phyloP scores from a whole-genome alignment of 64 coral and sea anemone genomes.

The Orbicella faveolata region DNA sequence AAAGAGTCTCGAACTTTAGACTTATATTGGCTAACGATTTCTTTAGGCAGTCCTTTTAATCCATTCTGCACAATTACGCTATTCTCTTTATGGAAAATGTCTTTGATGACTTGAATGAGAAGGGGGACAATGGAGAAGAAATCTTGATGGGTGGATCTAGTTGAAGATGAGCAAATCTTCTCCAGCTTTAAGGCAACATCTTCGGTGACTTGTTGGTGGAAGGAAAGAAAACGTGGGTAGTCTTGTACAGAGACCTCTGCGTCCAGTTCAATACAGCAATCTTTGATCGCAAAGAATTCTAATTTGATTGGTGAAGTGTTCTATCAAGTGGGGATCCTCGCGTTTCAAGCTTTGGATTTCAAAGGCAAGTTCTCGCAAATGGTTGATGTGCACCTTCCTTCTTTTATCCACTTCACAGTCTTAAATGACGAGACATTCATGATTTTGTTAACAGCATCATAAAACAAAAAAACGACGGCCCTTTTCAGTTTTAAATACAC shows the following conservation, averaged over 20 bases:
- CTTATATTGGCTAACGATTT: background rate
- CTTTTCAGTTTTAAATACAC: too few relatives aligned
- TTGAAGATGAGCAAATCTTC: background rate
- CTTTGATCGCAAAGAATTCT: background rate
- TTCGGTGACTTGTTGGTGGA: background rate
- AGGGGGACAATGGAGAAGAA: background rate
- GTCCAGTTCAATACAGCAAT: constrained; percentile 31
- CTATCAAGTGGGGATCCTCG: background rate
- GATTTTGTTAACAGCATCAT: too few relatives aligned
- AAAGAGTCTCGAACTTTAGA: background rate
- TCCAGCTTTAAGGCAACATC: background rate
- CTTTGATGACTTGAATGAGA: too few relatives aligned
- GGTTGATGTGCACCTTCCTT: constrained; percentile 5
- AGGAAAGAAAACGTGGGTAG: background rate
- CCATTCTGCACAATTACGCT: background rate
- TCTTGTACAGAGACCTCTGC: background rate
- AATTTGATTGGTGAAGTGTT: constrained; percentile 11
- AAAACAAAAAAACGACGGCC: too few relatives aligned
- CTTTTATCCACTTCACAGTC: constrained; percentile 20
- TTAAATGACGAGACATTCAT: background rate
- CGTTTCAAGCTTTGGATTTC: background rate
- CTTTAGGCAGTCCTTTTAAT: background rate
- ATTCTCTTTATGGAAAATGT: background rate
- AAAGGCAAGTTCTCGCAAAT: background rate
- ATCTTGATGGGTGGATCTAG: background rate